phyloP scores from a whole-genome alignment of 2,888 invertebrate genomes.

The Ypsolopha sequella region DNA sequence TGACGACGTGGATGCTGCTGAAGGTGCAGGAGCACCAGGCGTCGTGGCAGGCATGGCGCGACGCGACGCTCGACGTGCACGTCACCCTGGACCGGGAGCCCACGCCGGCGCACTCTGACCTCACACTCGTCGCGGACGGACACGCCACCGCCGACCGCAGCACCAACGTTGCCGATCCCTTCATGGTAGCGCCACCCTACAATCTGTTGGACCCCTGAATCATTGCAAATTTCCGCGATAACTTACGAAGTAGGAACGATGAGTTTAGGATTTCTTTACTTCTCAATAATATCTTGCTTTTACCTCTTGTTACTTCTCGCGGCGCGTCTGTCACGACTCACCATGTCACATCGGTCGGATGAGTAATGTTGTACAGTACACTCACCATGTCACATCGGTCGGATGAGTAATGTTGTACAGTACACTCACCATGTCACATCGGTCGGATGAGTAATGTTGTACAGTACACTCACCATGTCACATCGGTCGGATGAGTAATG shows the following conservation, averaged over 20 bases:
- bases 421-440: slow-evolving; percentile 3
- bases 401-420: slow-evolving; percentile 4
- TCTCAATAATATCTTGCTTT: slow-evolving; percentile 14
- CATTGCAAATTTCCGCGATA: neutral
- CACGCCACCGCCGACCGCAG: slow-evolving; percentile 15
- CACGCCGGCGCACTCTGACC: slow-evolving; percentile 21
- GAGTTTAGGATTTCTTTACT: slow-evolving; percentile 19
- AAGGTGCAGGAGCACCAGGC: slow-evolving; percentile 63
- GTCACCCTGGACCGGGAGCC: slow-evolving; percentile 34
- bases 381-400: slow-evolving; percentile 4
- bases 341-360: neutral
- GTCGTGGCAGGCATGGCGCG: slow-evolving; percentile 61
- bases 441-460: neutral
- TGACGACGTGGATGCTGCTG: slow-evolving; percentile 63
- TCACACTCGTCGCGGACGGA: slow-evolving; percentile 22
- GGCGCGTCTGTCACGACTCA: slow-evolving; percentile 4
- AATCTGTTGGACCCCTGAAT: slow-evolving; percentile 22
- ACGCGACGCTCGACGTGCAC: slow-evolving; percentile 55
- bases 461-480: slow-evolving; percentile 6
- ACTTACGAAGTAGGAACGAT: slow-evolving; percentile 8
- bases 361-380: slow-evolving; percentile 4
- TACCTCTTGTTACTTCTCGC: slow-evolving; percentile 18
- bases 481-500: neutral
- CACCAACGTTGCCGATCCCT: slow-evolving; percentile 49
- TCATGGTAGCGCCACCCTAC: slow-evolving; percentile 40